A percentile compares a stretch with the other conserved stretches of the same genome.
These are phyloP conservation scores for Cecropterus lyciades DNA, from an alignment of 1,140 invertebrate genomes.

Conservation along the genomic window DNA sequence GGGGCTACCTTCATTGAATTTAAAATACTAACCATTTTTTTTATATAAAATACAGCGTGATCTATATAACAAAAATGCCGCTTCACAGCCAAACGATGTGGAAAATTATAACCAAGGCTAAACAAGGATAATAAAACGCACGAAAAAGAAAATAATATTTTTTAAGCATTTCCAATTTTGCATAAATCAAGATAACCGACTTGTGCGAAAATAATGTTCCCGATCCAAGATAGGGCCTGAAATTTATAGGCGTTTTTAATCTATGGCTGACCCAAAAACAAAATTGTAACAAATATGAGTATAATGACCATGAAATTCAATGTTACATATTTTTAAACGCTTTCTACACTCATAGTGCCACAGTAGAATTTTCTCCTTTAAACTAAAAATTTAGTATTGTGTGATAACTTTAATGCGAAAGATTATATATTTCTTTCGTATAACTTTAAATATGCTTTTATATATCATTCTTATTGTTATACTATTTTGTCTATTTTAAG, in stretches of 20 bases:
- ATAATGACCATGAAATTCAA: background rate
- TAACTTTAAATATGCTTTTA: too few relatives aligned
- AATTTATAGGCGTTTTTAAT: slow-evolving; percentile 30
- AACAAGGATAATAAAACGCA: background rate
- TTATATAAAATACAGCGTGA: too few relatives aligned
- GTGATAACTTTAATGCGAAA: too few relatives aligned
- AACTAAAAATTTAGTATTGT: too few relatives aligned
- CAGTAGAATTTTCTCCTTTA: too few relatives aligned
- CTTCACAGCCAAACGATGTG: background rate
- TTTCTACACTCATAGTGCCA: too few relatives aligned
- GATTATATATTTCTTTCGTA: too few relatives aligned
- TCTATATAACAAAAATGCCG: too few relatives aligned
- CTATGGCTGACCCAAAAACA: slow-evolving; percentile 15
- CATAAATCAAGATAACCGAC: slow-evolving; percentile 34
- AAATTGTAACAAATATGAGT: slow-evolving; percentile 5
- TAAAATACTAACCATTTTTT: too few relatives aligned
- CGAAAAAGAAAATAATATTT: slow-evolving; percentile 8
- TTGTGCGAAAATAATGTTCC: slow-evolving; percentile 32
- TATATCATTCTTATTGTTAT: too few relatives aligned
- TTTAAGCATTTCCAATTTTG: slow-evolving; percentile 20
- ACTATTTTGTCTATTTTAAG: too few relatives aligned
- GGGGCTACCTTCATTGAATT: too few relatives aligned
- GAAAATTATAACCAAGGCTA: background rate
- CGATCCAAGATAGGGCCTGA: slow-evolving; percentile 24
- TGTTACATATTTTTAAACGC: background rate